Conservation (phyloP, 2,797 vertebrate genomes). For the Synanceia verrucosa region DNA sequence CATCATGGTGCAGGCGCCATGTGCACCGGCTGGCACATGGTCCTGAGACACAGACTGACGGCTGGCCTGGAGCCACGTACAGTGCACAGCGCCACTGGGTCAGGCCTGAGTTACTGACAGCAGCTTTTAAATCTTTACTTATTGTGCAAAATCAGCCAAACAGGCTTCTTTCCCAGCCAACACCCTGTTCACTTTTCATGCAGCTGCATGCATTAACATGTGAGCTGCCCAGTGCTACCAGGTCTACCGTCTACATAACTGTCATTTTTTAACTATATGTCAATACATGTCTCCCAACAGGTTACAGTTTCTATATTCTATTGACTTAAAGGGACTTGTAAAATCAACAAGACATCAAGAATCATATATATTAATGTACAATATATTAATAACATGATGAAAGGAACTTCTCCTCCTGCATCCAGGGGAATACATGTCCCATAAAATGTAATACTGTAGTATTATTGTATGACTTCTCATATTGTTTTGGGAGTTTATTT, state of each 20-base stretch:
- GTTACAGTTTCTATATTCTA: neutral
- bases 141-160: slow-evolving; percentile 29
- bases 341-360: neutral
- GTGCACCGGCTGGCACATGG: slow-evolving; percentile 73
- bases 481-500: slow-evolving; percentile 18
- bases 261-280: neutral
- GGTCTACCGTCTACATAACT: neutral
- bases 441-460: neutral
- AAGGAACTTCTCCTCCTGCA: too few relatives aligned
- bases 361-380: too few relatives aligned
- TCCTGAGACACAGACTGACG: slow-evolving; percentile 48
- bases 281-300: neutral
- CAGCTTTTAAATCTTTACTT: slow-evolving; percentile 27
- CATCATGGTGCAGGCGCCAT: slow-evolving; percentile 56
- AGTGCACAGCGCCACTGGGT: slow-evolving; percentile 42
- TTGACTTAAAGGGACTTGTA: neutral
- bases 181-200: slow-evolving; percentile 6
- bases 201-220: neutral
- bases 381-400: too few relatives aligned
- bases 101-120: slow-evolving; percentile 34
- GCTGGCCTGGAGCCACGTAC: slow-evolving; percentile 56
- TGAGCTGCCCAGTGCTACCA: slow-evolving; percentile 1
- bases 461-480: neutral
- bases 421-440: neutral
- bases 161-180: slow-evolving; percentile 1